A percentile compares a stretch with the other conserved stretches of the same genome.
Evolutionary conservation across 1,140 invertebrate species (phyloP).

Genomic region (Caenorhabditis tropicalis): DNA sequence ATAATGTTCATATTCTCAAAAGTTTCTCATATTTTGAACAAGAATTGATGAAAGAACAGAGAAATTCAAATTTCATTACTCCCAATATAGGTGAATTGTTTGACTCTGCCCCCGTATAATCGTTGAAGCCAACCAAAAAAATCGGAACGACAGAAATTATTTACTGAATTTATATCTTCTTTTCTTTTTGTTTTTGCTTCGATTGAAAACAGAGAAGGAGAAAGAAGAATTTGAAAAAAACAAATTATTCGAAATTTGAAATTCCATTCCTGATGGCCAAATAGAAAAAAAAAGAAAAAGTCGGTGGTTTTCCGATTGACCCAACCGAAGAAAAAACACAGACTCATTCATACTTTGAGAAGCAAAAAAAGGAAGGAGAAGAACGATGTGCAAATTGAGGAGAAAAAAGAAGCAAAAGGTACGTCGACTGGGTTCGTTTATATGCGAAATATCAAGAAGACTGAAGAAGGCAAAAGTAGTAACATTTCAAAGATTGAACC

Average conservation of each 20-base stretch:
- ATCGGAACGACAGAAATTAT: neutral
- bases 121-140: too few relatives aligned
- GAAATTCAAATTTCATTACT: too few relatives aligned
- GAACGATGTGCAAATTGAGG: slow-evolving; percentile 40
- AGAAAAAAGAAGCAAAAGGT: neutral
- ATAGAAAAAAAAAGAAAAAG: slow-evolving; percentile 18
- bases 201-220: neutral
- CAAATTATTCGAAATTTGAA: neutral
- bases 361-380: neutral
- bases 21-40: too few relatives aligned
- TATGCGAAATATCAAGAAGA: slow-evolving; percentile 12
- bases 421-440: slow-evolving; percentile 10
- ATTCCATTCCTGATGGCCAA: neutral
- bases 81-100: too few relatives aligned
- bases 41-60: too few relatives aligned
- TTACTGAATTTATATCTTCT: neutral
- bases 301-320: neutral
- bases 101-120: too few relatives aligned
- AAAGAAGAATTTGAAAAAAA: neutral
- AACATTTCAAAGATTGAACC: slow-evolving; percentile 14
- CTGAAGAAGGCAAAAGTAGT: neutral
- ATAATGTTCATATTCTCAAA: too few relatives aligned
- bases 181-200: neutral
- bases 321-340: neutral
- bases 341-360: slow-evolving; percentile 16